Evolutionary conservation across 2,797 vertebrate species (phyloP), one percentile per base, ranked within the genome.

Genomic region (Thripadectes ignobilis): DNA sequence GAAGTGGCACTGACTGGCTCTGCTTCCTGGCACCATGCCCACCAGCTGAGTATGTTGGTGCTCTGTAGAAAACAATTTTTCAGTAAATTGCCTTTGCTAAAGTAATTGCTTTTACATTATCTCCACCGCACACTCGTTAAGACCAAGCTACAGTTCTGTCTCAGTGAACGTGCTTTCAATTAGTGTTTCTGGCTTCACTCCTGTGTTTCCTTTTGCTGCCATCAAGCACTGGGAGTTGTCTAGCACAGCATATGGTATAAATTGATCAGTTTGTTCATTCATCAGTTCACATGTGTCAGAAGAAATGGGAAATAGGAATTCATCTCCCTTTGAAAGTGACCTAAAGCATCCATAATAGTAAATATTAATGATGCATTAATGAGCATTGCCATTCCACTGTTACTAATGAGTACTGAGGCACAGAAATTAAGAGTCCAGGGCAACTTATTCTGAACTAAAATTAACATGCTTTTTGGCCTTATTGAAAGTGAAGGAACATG

Each of bases 51-150:
- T 9, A 59, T 49, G 30, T 2, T 85, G 65, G 14, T 87, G 88
- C 83, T 91, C 85, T 80, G 57, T 77, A 61, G 88, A 79, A 89
- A 92, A 36, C 8, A 59, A 62, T 45, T 88, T 88, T 93, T 79
- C 83, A 87, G 77, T 59, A 72, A 82, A 95, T 94, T 89, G 77
- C 80, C 75, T 95, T 71, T 85, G 85, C 88, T 89, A 80, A 96
- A 95, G 81, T 94, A 96, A 95, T 96, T 92, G 90, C 77, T 93
- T 96, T 95, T 95, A 41, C 93, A 89, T 95, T 96, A 95, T 96
- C 95, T 95, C 65, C 36, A 15, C 72, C 39, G 1, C 93, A 83
- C 90, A 66, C 65, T 85, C 0, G 14, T 89, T 85, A 43, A 72
- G 85, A 61, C 36, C 77, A 58, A 91, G 63, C 74, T 90, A 43